Evolutionary conservation across 2,797 vertebrate species (phyloP).

Genomic region (Glossophaga mutica): DNA sequence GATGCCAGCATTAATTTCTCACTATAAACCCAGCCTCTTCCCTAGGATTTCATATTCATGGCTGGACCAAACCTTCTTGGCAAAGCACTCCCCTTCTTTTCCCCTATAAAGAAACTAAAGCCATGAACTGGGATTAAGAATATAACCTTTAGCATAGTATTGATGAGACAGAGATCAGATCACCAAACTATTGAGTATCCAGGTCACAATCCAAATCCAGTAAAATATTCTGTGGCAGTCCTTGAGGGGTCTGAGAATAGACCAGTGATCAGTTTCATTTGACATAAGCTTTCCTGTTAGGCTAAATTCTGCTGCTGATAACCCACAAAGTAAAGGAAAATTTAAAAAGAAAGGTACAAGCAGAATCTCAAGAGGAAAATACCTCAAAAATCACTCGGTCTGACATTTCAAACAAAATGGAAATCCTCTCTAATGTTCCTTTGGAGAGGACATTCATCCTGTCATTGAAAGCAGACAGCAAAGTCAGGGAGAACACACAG

Average conservation of each 20-base stretch:
- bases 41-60: slow-evolving; percentile 33
- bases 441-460: background rate
- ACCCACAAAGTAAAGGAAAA: background rate
- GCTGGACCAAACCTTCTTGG: slow-evolving; percentile 28
- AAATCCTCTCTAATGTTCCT: background rate
- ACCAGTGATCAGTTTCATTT: background rate
- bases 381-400: background rate
- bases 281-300: background rate
- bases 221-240: background rate
- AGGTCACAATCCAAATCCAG: background rate
- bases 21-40: slow-evolving; percentile 11
- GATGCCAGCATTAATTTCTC: slow-evolving; percentile 71
- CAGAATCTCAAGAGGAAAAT: background rate
- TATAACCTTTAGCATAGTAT: background rate
- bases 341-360: background rate
- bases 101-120: slow-evolving; percentile 19
- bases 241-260: background rate
- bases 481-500: background rate
- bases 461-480: background rate
- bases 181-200: background rate
- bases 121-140: background rate
- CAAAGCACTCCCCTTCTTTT: background rate
- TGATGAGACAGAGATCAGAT: slow-evolving; percentile 1
- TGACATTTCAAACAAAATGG: background rate
- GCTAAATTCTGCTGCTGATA: background rate